Conservation (phyloP, 2,113 vertebrate species). For the Mobula birostris region DNA sequence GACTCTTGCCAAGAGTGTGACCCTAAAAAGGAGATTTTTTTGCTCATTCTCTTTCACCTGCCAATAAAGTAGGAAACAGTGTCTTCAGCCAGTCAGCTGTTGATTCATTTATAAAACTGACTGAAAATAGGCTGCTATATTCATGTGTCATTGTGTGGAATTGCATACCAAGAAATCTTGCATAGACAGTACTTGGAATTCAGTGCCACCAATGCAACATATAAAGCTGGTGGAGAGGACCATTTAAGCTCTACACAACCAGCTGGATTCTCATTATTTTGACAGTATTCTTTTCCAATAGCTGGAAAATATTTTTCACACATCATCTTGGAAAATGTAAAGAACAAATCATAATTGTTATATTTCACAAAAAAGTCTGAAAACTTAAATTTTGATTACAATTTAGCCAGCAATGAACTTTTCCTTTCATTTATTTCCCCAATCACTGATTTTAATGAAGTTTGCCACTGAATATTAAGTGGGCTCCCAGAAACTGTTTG, state of each 20-base stretch:
- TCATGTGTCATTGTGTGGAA: conserved; percentile 57
- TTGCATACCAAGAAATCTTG: conserved; percentile 50
- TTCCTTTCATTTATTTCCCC: background rate
- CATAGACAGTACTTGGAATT: conserved; percentile 51
- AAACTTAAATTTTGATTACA: conserved; percentile 32
- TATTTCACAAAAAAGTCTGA: conserved; percentile 51
- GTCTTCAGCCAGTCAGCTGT: conserved; percentile 72
- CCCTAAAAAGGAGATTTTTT: conserved; percentile 53
- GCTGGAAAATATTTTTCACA: conserved; percentile 75
- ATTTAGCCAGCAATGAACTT: conserved; percentile 26
- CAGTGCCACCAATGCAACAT: conserved; percentile 47
- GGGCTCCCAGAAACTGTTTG: conserved; percentile 52
- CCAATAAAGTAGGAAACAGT: conserved; percentile 54
- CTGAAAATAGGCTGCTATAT: conserved; percentile 56
- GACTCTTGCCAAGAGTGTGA: conserved; percentile 77
- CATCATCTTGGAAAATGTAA: conserved; percentile 58
- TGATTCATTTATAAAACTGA: conserved; percentile 57
- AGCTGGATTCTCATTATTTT: conserved; percentile 50
- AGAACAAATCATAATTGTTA: conserved; percentile 50
- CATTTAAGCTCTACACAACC: conserved; percentile 53
- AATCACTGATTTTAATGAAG: background rate
- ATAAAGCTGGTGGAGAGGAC: conserved; percentile 58
- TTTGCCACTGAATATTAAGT: background rate
- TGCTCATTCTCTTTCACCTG: conserved; percentile 91
- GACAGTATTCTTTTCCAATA: conserved; percentile 77